Conservation (phyloP, 2,113 vertebrate genomes). For the Chunga burmeisteri region DNA sequence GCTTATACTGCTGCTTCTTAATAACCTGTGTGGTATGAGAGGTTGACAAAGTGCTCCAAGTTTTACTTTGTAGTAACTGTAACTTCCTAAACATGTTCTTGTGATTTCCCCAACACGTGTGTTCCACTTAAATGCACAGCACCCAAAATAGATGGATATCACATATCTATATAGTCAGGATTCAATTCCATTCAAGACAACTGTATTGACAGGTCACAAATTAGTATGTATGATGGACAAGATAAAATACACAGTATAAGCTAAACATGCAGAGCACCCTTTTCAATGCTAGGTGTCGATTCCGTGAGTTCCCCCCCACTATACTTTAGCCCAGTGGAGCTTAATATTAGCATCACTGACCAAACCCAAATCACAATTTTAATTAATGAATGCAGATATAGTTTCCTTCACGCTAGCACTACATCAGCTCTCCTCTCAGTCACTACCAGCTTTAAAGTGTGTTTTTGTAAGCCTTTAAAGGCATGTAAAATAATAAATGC, state of each 20-base stretch:
- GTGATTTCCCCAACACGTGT: background rate
- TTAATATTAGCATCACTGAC: background rate
- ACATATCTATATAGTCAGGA: background rate
- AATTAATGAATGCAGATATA: background rate
- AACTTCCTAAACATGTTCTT: background rate
- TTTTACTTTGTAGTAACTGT: background rate
- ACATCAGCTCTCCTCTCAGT: background rate
- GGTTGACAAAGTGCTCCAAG: background rate
- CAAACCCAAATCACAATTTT: background rate
- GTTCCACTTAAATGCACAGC: background rate
- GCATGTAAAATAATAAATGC: background rate
- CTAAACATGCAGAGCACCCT: background rate
- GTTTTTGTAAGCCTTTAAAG: background rate
- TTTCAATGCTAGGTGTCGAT: background rate
- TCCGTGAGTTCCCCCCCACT: background rate
- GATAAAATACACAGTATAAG: background rate
- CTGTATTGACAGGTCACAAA: background rate
- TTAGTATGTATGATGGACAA: background rate
- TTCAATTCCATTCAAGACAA: background rate
- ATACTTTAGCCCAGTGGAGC: background rate
- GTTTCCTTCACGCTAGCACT: background rate
- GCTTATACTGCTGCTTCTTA: background rate
- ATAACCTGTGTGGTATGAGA: background rate
- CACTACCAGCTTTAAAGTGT: background rate
- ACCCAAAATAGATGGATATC: background rate